Conservation (phyloP, 2,888 invertebrate genomes). For the Drosophila buzzatii region DNA sequence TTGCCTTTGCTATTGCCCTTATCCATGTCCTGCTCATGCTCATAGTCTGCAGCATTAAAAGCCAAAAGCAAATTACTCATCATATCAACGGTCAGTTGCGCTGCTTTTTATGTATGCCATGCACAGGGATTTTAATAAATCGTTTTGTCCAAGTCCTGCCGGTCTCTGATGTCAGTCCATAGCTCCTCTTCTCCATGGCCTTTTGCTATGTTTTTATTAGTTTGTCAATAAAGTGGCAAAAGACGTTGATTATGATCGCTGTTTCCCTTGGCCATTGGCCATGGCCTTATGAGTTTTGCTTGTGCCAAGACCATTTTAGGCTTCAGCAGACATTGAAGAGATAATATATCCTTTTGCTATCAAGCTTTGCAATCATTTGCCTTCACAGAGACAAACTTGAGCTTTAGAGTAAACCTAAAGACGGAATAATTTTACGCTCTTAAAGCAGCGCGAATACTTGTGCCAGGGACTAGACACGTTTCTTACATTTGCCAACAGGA, state of each 20-base stretch:
- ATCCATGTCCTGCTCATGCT: slow-evolving; percentile 13
- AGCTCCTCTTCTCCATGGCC: background rate
- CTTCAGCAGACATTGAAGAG: slow-evolving; percentile 29
- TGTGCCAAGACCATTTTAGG: slow-evolving; percentile 49
- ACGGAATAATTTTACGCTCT: background rate
- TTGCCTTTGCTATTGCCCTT: slow-evolving; percentile 30
- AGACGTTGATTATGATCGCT: slow-evolving; percentile 71
- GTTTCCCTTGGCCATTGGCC: slow-evolving; percentile 34
- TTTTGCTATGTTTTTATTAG: slow-evolving; percentile 73
- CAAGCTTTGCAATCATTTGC: slow-evolving; percentile 7
- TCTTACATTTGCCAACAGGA: slow-evolving; percentile 24
- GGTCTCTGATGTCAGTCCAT: background rate
- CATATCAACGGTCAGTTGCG: slow-evolving; percentile 74
- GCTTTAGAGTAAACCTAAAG: background rate
- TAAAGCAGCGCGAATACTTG: slow-evolving; percentile 6
- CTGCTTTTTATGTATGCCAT: slow-evolving; percentile 65
- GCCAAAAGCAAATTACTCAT: slow-evolving; percentile 84
- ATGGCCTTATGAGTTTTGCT: slow-evolving; percentile 54
- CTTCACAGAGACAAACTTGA: background rate
- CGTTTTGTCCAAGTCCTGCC: slow-evolving; percentile 58
- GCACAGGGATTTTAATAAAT: slow-evolving; percentile 81
- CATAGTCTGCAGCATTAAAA: slow-evolving; percentile 75
- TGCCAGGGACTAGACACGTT: slow-evolving; percentile 46
- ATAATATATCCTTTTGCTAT: slow-evolving; percentile 19
- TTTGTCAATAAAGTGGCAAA: slow-evolving; percentile 81